Base-by-base conservation (phyloP, 2,113 vertebrate species). In the Mystacornis crossleyi region DNA sequence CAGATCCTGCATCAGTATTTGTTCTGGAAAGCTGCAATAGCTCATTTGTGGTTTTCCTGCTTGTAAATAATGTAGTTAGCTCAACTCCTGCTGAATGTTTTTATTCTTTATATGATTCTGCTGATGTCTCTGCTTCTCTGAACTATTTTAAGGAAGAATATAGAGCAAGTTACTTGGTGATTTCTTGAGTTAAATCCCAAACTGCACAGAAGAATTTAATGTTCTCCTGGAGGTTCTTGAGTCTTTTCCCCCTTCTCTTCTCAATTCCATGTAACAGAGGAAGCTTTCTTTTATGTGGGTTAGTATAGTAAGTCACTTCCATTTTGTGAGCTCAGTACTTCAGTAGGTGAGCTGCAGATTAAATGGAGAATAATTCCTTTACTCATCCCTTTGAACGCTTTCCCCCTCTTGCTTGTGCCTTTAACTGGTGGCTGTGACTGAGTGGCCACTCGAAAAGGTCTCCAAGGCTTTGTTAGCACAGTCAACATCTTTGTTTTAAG, bases 41-140 rank as follows among this genome's bases (percentile, higher is more conserved):
- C 55, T 86, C 74, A 36, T 90, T 96, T 95, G 89, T 94, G 94
- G 84, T 85, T 97, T 96, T 91, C 40, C 42, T 87, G 75, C 74
- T 96, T 96, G 85, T 91, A 91, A 95, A 90, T 88, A 96, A 91
- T 66, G 66, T 66, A 80, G 87, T 88, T 93, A 88, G 18, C 60
- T 66, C 58, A 65, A 61, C 73, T 85, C 34, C 38, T 83, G 79
- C 45, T 86, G 81, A 82, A 88, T 77, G 74, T 69, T 89, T 79
- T 93, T 75, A 34, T 87, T 93, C 66, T 50, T 86, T 60, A 47
- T 89, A 5, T 69, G 89, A 61, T 88, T 93, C 71, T 93, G 40
- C 47, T 88, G 90, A 31, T 77, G 25, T 80, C 21, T 73, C 54
- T 74, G 23, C 43, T 45, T 72, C 50, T 86, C 43, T 65, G 50